These are phyloP conservation scores for Sesia bembeciformis DNA, from an alignment of 2,888 invertebrate genomes.

Conservation along the genomic window DNA sequence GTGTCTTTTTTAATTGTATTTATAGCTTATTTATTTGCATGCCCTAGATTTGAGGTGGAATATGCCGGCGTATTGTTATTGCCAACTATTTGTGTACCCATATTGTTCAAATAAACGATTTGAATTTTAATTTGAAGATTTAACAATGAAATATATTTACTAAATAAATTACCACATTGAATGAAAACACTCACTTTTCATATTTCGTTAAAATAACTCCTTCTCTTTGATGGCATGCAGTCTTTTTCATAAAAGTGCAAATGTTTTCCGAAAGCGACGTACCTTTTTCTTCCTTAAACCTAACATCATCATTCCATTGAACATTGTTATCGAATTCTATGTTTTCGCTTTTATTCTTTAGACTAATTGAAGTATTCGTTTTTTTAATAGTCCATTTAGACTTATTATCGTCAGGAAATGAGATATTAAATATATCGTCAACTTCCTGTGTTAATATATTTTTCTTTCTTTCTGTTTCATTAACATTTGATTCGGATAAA, in stretches of 20 bases:
- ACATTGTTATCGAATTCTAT: background rate
- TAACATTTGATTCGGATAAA: background rate
- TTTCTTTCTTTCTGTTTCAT: background rate
- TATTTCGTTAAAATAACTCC: constrained; percentile 31
- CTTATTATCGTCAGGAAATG: constrained; percentile 25
- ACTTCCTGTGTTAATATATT: too few relatives aligned
- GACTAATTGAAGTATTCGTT: background rate
- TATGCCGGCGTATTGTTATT: too few relatives aligned
- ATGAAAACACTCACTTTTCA: constrained; percentile 16
- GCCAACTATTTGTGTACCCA: too few relatives aligned
- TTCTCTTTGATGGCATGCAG: constrained; percentile 29
- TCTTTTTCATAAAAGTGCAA: constrained; percentile 39
- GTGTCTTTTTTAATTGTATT: too few relatives aligned
- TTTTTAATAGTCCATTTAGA: constrained; percentile 7
- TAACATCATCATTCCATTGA: constrained; percentile 11
- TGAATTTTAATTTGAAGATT: too few relatives aligned
- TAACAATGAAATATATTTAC: too few relatives aligned
- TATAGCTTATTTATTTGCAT: too few relatives aligned
- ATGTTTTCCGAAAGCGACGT: constrained; percentile 27
- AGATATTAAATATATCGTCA: constrained; percentile 29
- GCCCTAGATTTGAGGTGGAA: too few relatives aligned
- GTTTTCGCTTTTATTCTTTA: background rate
- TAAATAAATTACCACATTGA: background rate
- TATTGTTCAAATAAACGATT: too few relatives aligned
- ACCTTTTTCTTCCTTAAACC: constrained; percentile 14